Evolutionary conservation across 1,140 invertebrate genomes (phyloP), one percentile per base, ranked within the genome.

Genomic region (Harpegnathos saltator): DNA sequence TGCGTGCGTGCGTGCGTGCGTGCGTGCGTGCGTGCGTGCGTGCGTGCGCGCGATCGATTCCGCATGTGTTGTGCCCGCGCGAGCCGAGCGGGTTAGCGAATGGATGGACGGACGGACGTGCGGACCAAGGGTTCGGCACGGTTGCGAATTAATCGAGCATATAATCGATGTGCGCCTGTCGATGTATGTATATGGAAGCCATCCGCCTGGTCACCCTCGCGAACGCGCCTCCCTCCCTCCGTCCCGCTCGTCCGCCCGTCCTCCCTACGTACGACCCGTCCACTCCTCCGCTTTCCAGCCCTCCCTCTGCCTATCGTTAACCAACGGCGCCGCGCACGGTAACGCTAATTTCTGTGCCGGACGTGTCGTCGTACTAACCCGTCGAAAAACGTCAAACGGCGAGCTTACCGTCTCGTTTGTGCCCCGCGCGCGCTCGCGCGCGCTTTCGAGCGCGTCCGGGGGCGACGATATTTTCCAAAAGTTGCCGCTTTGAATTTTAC

Each of bases 141-240:
- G 86, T 88, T 89, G 91, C 92, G 91, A 94, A 94, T 93, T 94
- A 94, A 94, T 94, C 92, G 93, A 94, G 92, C 92, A 91, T 92
- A 93, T 94, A 94, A 94, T 93, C 92, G 92, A 93, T 93, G 92
- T 91, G 89, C 81, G 88, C 87, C 82, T 90, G 90, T 92, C 91
- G 89, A 92, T 92, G 90, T 89, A 86, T 72, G 77, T 89, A 80
- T 89, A 87, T 89, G 81, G 83, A 82, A 86, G 59, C 83, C 84
- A 89, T 83, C 86, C 89, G 88, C 80, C 69, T 71, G 85, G 87
- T 87, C 89, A 91, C 91, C 89, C 84, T 90, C 85, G 86, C 84
- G 81, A 82, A 89, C 84, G 82, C 85, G 83, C 44, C 68, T 59
- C 61, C 86, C 63, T 77, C 81, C 83, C 85, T 85, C 84, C 86